phyloP scores from a whole-genome alignment of 2,888 invertebrate genomes.

The Patella caerulea region DNA sequence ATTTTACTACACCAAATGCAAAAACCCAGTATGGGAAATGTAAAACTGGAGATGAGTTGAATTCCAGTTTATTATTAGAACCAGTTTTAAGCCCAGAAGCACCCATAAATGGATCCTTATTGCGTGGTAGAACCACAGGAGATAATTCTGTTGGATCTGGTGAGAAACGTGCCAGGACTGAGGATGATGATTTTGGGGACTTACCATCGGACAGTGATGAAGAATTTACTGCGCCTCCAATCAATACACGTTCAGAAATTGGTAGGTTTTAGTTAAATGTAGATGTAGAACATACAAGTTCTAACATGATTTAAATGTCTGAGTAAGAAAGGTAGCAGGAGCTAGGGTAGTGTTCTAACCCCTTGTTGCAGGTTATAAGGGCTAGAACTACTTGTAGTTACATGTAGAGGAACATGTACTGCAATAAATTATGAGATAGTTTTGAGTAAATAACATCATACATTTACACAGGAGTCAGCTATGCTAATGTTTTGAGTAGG shows the following conservation, averaged over 20 bases:
- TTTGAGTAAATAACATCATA: no score
- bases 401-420: no score
- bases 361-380: no score
- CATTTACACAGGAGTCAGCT: no score
- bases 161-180: background rate
- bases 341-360: no score
- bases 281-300: no score
- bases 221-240: background rate
- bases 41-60: background rate
- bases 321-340: no score
- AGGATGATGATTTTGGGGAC: background rate
- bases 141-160: background rate
- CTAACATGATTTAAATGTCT: no score
- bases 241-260: background rate
- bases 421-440: no score
- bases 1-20: slow-evolving; percentile 49
- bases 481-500: no score
- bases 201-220: background rate
- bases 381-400: no score
- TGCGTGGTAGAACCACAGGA: background rate
- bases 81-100: background rate
- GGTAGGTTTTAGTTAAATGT: background rate
- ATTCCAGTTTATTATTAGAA: background rate
- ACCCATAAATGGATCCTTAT: background rate
- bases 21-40: background rate